Evolutionary conservation across 1,140 invertebrate genomes (phyloP).

Genomic region (Ceratitis capitata): DNA sequence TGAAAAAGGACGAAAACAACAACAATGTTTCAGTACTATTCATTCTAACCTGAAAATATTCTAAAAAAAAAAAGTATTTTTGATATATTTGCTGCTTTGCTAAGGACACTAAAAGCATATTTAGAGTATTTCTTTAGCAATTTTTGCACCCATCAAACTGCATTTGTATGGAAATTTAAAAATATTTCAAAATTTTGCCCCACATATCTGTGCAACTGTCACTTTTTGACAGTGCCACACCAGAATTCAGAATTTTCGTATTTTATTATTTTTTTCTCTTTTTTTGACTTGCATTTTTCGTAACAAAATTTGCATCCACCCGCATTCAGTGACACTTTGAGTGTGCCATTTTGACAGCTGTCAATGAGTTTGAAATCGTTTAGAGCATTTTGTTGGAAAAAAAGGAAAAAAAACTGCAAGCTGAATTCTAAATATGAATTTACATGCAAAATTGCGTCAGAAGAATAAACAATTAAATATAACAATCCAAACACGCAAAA

Average conservation of each 20-base stretch:
- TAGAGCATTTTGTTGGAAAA: neutral
- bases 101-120: too few relatives aligned
- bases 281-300: neutral
- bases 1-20: neutral
- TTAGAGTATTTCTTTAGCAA: too few relatives aligned
- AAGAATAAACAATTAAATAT: neutral
- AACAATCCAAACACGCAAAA: neutral
- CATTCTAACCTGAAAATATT: too few relatives aligned
- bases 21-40: neutral
- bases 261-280: neutral
- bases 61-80: neutral
- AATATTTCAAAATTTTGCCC: conserved; percentile 8
- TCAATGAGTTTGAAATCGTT: conserved; percentile 22
- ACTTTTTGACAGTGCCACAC: conserved; percentile 13
- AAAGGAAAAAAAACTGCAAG: neutral
- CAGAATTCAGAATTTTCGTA: neutral
- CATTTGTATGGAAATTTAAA: neutral
- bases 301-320: neutral
- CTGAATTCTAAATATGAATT: neutral
- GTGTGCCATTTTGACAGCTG: conserved; percentile 13
- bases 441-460: neutral
- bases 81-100: neutral
- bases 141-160: neutral
- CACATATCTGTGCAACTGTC: neutral
- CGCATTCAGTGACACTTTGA: neutral